Evolutionary conservation across 2,113 vertebrate species (phyloP), one percentile per base, ranked within the genome.

Genomic region (Puffinus mauretanicus): DNA sequence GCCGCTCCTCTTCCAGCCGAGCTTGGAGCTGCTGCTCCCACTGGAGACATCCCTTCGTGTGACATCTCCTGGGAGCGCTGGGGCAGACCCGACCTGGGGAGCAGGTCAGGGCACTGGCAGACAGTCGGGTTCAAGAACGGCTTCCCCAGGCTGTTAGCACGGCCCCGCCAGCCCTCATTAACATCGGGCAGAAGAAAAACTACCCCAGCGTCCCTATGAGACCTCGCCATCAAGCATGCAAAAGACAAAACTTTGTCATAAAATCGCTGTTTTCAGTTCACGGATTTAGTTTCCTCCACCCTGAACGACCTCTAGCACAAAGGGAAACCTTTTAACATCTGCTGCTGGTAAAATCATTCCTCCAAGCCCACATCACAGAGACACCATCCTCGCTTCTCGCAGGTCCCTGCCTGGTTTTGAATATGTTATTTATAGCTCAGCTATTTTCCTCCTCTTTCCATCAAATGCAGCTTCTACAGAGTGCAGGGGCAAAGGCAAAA

Each of bases 381-480:
- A 40, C 75, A 85, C 30, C 62, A 46, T 70, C 42, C 78, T 81
- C 2, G 0, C 52, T 84, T 75, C 87, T 88, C 16, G 4, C 90
- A 61, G 90, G 92, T 92, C 86, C 47, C 69, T 77, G 79, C 82
- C 82, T 93, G 57, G 80, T 52, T 93, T 80, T 89, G 57, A 91
- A 88, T 13, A 30, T 7, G 69, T 71, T 95, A 94, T 96, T 96
- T 97, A 94, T 93, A 96, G 86, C 61, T 86, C 67, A 36, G 82
- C 73, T 75, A 57, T 92, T 86, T 91, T 72, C 52, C 88, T 93
- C 52, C 44, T 92, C 82, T 88, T 93, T 83, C 60, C 64, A 44
- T 55, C 69, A 86, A 93, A 82, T 1, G 6, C 69, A 79, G 60
- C 47, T 72, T 64, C 86, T 61, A 58, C 52, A 55, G 79, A 55